phyloP scores from a whole-genome alignment of 2,888 invertebrate genomes.

The Apodemia mormo region DNA sequence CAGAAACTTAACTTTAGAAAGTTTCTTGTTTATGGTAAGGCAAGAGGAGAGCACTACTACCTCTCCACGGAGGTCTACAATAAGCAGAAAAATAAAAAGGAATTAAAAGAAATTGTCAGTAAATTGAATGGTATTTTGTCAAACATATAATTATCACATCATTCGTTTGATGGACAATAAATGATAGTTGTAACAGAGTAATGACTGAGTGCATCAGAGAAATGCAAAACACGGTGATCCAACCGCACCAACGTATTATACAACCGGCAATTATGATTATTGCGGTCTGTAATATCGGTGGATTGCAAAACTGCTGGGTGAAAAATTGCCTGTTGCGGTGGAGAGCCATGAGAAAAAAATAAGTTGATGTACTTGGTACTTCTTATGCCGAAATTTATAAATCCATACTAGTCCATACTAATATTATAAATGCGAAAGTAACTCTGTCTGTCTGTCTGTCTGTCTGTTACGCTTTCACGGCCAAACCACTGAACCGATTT shows the following conservation, averaged over 20 bases:
- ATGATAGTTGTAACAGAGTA: slow-evolving; percentile 54
- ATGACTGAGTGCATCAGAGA: slow-evolving; percentile 45
- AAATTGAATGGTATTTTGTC: slow-evolving; percentile 50
- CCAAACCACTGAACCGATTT: too few species aligned
- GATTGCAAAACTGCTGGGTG: slow-evolving; percentile 49
- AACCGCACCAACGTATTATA: slow-evolving; percentile 54
- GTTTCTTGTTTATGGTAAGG: too few species aligned
- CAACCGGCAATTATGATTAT: slow-evolving; percentile 58
- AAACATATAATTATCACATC: slow-evolving; percentile 53
- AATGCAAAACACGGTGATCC: slow-evolving; percentile 56
- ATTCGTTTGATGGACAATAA: slow-evolving; percentile 49
- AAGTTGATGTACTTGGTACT: background rate
- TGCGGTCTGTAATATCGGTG: slow-evolving; percentile 49
- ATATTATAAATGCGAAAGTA: too few species aligned
- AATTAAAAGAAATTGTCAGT: slow-evolving; percentile 5
- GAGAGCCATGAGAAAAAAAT: slow-evolving; percentile 19
- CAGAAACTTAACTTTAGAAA: too few species aligned
- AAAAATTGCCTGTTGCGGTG: slow-evolving; percentile 39
- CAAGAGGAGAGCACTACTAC: too few species aligned
- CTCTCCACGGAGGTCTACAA: too few species aligned
- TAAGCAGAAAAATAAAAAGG: background rate
- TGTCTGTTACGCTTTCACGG: too few species aligned
- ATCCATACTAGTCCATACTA: too few species aligned
- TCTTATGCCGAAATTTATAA: too few species aligned
- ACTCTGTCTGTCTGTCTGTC: too few species aligned